Base-by-base conservation (phyloP, 2,888 invertebrate species). In the Sinelater perroti region DNA sequence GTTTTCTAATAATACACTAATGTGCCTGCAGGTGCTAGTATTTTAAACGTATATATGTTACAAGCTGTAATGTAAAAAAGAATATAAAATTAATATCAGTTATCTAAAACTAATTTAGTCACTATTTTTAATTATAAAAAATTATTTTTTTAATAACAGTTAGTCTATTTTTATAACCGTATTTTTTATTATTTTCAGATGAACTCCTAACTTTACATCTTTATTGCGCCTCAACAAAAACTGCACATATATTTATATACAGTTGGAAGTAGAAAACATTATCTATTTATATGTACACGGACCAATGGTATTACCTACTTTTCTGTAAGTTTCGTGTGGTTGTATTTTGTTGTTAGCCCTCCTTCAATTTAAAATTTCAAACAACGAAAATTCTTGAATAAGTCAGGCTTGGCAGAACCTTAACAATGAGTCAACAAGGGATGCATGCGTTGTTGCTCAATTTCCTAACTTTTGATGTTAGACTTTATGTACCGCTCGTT, bases 191-290 rank as follows among this genome's bases (percentile, higher is more conserved):
- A n/a, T n/a, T n/a, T n/a, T n/a, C n/a, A n/a, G n/a, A n/a, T n/a
- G n/a, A n/a, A n/a, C n/a, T n/a, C n/a, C n/a, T 28, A 2, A 28
- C 14, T 40, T 42, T 36, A 35, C 56, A 44, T 45, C 44, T 56
- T 38, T 20, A 17, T 18, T 49, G 30, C 47, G 49, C 8, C 16
- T 17, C 14, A 28, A 40, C 7, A 24, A 28, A 30, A 33, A 45
- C 36, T 51, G 56, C 56, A 56, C 56, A 50, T 52, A 46, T 46
- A 36, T 52, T 57, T 45, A 56, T 51, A 46, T 51, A 56, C 50
- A 51, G 45, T 45, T 24, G 49, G 24, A 36, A 33, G 24, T 51
- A 46, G n/a, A n/a, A n/a, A n/a, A n/a, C n/a, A n/a, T n/a, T n/a
- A 45, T 46, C 51, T 57, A 51, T 28, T 51, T 57, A 57, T 57